phyloP scores from a whole-genome alignment of 2,797 vertebrate species.

The Pogonophryne albipinna region DNA sequence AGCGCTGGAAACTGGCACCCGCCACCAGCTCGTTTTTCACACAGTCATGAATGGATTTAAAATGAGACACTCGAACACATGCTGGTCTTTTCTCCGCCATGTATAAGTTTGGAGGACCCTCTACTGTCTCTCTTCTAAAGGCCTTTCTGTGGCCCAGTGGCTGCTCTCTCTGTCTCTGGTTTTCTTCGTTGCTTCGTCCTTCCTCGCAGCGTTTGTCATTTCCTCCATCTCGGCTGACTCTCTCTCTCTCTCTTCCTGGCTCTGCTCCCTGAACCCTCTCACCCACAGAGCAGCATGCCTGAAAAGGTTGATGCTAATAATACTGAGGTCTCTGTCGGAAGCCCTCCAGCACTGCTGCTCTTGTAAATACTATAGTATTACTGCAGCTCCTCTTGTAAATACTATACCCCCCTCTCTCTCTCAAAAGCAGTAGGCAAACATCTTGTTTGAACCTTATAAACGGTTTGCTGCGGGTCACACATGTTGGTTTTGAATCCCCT shows the following conservation, averaged over 20 bases:
- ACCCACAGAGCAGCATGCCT: constrained; percentile 70
- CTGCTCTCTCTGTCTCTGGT: background rate
- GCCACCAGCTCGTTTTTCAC: constrained; percentile 23
- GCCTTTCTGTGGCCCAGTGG: constrained; percentile 7
- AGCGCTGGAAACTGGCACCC: constrained; percentile 13
- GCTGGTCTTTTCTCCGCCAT: constrained; percentile 27
- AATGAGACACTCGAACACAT: constrained; percentile 38
- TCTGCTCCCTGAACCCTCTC: constrained; percentile 66
- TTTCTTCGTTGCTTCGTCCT: background rate
- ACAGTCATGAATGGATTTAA: constrained; percentile 28
- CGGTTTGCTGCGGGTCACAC: background rate
- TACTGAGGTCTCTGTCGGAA: constrained; percentile 67
- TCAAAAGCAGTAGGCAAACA: constrained; percentile 23
- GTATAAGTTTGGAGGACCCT: constrained; percentile 13
- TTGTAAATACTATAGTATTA: constrained; percentile 66
- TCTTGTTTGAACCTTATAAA: constrained; percentile 19
- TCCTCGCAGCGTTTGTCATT: constrained; percentile 4
- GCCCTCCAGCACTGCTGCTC: constrained; percentile 21
- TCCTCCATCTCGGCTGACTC: constrained; percentile 6
- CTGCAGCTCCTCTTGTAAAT: constrained; percentile 26
- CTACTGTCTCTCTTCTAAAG: background rate
- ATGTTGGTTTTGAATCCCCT: background rate
- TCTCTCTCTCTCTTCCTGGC: constrained; percentile 47
- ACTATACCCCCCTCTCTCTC: background rate
- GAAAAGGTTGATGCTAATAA: constrained; percentile 86